These are phyloP conservation scores for Sylvia atricapilla DNA, from an alignment of 2,113 vertebrate genomes.

Conservation along the genomic window DNA sequence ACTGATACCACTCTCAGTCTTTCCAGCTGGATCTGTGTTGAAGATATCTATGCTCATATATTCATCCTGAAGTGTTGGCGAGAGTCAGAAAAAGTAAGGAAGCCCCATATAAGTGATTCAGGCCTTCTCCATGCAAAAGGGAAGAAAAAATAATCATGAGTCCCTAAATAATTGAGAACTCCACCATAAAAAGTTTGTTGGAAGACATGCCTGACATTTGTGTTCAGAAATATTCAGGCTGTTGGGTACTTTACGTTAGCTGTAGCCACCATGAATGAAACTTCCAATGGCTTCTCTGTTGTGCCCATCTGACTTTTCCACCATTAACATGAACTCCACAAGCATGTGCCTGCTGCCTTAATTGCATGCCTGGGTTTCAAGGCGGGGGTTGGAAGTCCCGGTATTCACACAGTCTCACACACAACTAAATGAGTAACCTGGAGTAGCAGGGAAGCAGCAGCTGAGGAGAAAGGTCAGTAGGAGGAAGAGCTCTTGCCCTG, in stretches of 20 bases:
- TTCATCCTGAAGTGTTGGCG: slow-evolving; percentile 98
- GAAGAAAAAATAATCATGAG: neutral
- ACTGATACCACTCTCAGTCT: slow-evolving; percentile 96
- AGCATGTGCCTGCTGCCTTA: neutral
- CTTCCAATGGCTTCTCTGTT: neutral
- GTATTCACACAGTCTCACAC: neutral
- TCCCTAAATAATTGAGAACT: neutral
- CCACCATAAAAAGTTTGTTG: neutral
- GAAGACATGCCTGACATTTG: neutral
- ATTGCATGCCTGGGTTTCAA: neutral
- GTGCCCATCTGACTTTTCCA: neutral
- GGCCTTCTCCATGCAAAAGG: neutral
- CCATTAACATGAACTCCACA: neutral
- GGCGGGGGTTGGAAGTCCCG: neutral
- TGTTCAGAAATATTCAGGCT: neutral
- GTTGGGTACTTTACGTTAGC: neutral
- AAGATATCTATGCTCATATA: slow-evolving; percentile 98
- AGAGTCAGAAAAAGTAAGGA: slow-evolving; percentile 93
- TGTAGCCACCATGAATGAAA: neutral
- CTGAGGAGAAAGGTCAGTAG: neutral
- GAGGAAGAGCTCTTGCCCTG: neutral
- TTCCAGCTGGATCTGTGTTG: slow-evolving; percentile 99
- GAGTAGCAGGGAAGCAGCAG: neutral
- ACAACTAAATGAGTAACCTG: neutral
- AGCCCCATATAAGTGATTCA: neutral